Evolutionary conservation across 1,140 invertebrate genomes (phyloP).

Genomic region (Platyscapa corneri): DNA sequence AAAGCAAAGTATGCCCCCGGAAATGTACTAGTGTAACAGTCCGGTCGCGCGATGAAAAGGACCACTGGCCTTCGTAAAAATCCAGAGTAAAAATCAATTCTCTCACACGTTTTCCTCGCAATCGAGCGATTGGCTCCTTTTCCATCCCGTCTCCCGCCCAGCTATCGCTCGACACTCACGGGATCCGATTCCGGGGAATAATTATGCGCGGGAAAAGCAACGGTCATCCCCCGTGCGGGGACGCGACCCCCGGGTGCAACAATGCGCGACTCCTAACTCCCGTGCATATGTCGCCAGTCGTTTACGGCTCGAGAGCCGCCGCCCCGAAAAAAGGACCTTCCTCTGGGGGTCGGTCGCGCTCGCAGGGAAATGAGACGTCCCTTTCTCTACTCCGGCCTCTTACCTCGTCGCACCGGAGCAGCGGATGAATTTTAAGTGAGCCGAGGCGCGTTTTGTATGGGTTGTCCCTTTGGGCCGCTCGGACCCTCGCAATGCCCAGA

Average conservation of each 20-base stretch:
- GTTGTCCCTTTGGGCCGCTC: background rate
- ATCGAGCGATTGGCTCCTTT: background rate
- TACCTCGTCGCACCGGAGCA: too few species aligned
- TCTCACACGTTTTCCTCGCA: too few species aligned
- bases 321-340: conserved; percentile 14
- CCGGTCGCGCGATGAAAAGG: too few species aligned
- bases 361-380: conserved; percentile 1
- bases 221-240: background rate
- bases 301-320: background rate
- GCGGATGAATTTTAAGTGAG: conserved; percentile 17
- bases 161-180: conserved; percentile 1
- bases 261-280: background rate
- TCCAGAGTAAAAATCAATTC: too few species aligned
- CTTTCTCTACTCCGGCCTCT: background rate
- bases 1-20: too few species aligned
- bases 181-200: background rate
- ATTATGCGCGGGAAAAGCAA: conserved; percentile 9
- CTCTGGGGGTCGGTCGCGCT: background rate
- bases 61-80: too few species aligned
- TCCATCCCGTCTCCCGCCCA: background rate
- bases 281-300: background rate
- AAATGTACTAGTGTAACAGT: too few species aligned
- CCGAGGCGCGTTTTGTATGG: background rate
- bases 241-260: background rate
- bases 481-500: background rate